Base-by-base conservation (phyloP, 1,140 invertebrate genomes). In the Polyergus mexicanus region DNA sequence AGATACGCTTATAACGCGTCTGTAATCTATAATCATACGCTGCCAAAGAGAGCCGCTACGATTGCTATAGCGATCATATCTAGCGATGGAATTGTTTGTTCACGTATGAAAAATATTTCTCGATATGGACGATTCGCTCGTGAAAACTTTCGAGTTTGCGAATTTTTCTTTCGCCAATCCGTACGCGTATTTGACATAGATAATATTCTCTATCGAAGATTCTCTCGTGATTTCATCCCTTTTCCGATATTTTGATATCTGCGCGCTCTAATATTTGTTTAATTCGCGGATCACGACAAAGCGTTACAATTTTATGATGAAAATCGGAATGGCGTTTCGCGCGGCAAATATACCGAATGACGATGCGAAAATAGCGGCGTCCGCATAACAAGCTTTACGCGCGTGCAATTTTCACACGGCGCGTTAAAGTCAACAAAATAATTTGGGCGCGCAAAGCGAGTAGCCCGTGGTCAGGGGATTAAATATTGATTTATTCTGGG, bases 351-450 rank as follows among this genome's bases (percentile, higher is more conserved):
- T 72, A 60, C 54, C 68, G 78, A 60, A 83, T 83, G 68, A 83
- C 68, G 68, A 74, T 22, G 77, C 65, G 77, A 51, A 83, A 83
- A 83, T 72, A 83, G 54, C 78, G n/a, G 68, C 78, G 72, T 72
- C 19, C 38, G 28, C 54, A 41, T 74, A 83, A 83, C 66, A 41
- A 83, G 78, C 68, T 83, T 83, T 83, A 74, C 54, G 60, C 56
- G 68, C 78, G 68, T 69, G 78, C 78, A 83, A 83, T 83, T 83
- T 83, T 83, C 68, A 11, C 41, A 41, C 56, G 28, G 68, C 68
- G 78, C 68, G 68, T 74, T 74, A 74, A 83, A 83, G 68, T 58
- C 78, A 83, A 83, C 68, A 83, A 83, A 83, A 83, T 83, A 83
- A 83, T 83, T 83, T 38, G 54, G 25, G 60, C 68, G 56, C 68